These are phyloP conservation scores for Lichenostomus cassidix DNA, from an alignment of 2,113 vertebrate genomes.

Conservation along the genomic window DNA sequence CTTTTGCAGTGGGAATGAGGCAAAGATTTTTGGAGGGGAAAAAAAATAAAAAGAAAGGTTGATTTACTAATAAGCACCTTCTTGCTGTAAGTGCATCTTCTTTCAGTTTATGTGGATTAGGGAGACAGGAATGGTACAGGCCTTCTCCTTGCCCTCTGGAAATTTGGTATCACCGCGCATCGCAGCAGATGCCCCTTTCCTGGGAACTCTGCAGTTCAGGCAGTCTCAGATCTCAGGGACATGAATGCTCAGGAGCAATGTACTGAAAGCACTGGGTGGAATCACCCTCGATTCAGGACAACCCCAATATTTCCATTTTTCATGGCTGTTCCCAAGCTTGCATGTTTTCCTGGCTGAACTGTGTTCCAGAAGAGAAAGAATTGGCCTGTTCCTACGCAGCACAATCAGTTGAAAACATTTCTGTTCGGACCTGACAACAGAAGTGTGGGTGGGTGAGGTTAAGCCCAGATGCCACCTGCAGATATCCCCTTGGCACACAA, in stretches of 20 bases:
- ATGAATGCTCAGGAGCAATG: not conserved
- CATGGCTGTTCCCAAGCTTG: not conserved
- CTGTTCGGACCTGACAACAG: not conserved
- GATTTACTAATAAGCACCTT: not conserved
- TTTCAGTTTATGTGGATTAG: not conserved
- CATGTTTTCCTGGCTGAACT: not conserved
- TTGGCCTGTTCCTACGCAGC: not conserved
- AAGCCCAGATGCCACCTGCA: constrained; percentile 44
- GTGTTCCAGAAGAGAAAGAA: constrained; percentile 16
- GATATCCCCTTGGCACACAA: constrained; percentile 30
- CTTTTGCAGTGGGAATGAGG: not conserved
- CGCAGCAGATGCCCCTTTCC: not conserved
- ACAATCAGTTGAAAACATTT: not conserved
- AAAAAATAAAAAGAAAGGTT: not conserved
- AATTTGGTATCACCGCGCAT: not conserved
- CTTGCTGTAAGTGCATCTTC: not conserved
- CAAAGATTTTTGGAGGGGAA: not conserved
- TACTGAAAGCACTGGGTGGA: not conserved
- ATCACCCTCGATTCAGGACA: not conserved
- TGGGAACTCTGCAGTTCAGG: not conserved
- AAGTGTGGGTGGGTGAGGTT: constrained; percentile 21
- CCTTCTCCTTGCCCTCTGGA: not conserved
- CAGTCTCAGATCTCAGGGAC: not conserved
- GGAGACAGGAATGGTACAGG: not conserved
- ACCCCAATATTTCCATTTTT: not conserved